phyloP scores from a whole-genome alignment of 2,797 vertebrate species.

The Sebastes hopkinsi region DNA sequence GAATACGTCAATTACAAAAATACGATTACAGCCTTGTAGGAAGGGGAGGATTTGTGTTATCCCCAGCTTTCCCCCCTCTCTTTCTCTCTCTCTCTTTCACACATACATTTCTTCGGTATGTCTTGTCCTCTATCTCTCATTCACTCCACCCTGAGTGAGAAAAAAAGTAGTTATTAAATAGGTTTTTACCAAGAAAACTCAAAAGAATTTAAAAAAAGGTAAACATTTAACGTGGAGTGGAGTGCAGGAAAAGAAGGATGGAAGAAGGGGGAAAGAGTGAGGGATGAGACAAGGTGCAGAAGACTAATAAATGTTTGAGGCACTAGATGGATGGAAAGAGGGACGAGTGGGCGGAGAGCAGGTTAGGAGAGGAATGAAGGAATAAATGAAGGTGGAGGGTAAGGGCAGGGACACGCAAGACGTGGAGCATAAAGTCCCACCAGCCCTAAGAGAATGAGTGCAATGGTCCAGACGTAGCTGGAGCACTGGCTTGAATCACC shows the following conservation, averaged over 20 bases:
- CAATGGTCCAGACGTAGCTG: not conserved
- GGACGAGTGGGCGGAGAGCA: not conserved
- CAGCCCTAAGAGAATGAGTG: not conserved
- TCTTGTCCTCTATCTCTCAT: conserved; percentile 13
- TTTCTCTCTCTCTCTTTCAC: not conserved
- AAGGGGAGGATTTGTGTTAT: conserved; percentile 73
- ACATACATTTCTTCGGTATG: not conserved
- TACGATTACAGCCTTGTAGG: conserved; percentile 66
- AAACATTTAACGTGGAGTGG: not conserved
- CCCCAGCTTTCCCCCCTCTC: conserved; percentile 2
- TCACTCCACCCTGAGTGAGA: not conserved
- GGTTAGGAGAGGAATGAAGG: not conserved
- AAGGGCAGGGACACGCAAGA: not conserved
- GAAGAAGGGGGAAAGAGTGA: not conserved
- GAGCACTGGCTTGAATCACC: not conserved
- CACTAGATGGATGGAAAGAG: not conserved
- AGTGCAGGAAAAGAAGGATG: not conserved
- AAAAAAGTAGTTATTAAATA: not conserved
- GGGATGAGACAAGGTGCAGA: not conserved
- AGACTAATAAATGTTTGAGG: not conserved
- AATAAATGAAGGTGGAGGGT: not conserved
- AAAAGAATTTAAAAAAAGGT: not conserved
- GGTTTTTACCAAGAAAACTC: not conserved
- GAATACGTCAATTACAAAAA: conserved; percentile 75
- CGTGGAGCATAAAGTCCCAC: not conserved